Evolutionary conservation across 2,888 invertebrate genomes (phyloP), one percentile per base, ranked within the genome.

Genomic region (Plagiodera versicolora): DNA sequence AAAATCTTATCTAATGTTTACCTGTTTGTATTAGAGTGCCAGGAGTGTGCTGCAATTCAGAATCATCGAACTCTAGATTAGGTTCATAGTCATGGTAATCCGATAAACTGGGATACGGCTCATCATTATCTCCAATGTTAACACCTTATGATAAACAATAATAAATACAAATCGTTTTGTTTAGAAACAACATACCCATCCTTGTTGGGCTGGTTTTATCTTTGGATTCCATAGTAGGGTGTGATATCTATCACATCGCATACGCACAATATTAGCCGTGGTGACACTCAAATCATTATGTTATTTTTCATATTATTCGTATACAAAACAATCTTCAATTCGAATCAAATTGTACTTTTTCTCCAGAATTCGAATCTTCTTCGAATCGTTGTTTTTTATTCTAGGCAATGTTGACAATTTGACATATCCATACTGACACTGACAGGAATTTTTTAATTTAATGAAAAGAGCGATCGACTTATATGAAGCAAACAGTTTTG

Each of bases 81-180:
- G 96, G 96, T 79, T 98, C 97, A 79, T 95, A 93, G 81, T 95
- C 95, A 78, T 94, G 94, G 78, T 89, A 90, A 81, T 94, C 95
- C 30, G 94, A 94, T 61, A 95, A 84, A 80, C 95, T 95, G 54
- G 93, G 92, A 78, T 91, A 89, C 8, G 89, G 86, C 74, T 94
- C 94, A 66, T 94, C 76, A 51, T 70, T 73, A 67, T 73, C 71
- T 60, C 66, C 72, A 24, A 66, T 58, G 61, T 66, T 65, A 56
- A 63, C 68, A 9, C 66, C 68, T 72, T 64, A 59, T 59, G 64
- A 61, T 17, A 18, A 52, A 39, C 52, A 35, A 17, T 52, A 44
- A 58, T 9, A 51, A 30, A 30, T 16, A 16, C 28, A 35, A 6
- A 35, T 35, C 18, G 28, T 4, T 18, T 2, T 30, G 10, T 17